Percentiles rank a stretch among this genome's conserved stretches.
These are phyloP conservation scores for Perccottus glenii DNA, from an alignment of 2,113 vertebrate genomes.

Conservation along the genomic window DNA sequence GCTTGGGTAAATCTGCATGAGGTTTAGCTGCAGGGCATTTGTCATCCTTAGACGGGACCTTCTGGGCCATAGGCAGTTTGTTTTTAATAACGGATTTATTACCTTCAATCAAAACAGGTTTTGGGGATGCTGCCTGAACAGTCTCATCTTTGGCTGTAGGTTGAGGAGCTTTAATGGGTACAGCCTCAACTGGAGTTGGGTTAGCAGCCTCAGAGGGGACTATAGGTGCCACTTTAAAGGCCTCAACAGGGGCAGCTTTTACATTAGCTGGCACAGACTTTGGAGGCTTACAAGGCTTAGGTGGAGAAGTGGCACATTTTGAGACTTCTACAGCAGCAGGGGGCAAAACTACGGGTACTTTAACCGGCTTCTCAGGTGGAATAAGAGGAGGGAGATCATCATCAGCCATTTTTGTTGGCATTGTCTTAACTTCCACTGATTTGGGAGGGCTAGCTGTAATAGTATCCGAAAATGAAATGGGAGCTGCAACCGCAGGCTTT, in stretches of 20 bases:
- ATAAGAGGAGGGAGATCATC: slow-evolving; percentile 94
- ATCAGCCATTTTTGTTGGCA: slow-evolving; percentile 67
- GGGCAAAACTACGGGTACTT: slow-evolving; percentile 70
- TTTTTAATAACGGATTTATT: too few relatives aligned
- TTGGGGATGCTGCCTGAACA: not conserved
- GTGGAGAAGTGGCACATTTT: slow-evolving; percentile 35
- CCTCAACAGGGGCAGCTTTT: slow-evolving; percentile 12
- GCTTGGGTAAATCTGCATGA: not conserved
- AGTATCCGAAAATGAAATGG: slow-evolving; percentile 68
- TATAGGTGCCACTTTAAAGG: slow-evolving; percentile 10
- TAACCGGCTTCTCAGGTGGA: slow-evolving; percentile 82
- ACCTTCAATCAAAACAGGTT: too few relatives aligned
- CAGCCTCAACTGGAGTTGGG: not conserved
- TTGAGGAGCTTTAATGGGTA: slow-evolving; percentile 12
- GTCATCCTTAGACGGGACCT: too few relatives aligned
- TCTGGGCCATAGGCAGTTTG: too few relatives aligned
- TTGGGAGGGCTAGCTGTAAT: slow-evolving; percentile 63
- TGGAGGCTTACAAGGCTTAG: slow-evolving; percentile 29
- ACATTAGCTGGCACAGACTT: not conserved
- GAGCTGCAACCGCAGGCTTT: slow-evolving; percentile 68
- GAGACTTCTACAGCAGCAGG: slow-evolving; percentile 71
- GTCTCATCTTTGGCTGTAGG: not conserved
- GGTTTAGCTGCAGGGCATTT: not conserved
- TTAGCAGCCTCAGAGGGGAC: not conserved
- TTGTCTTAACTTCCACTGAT: slow-evolving; percentile 44